Percentiles rank a stretch among this genome's conserved stretches.
phyloP scores from a whole-genome alignment of 2,113 vertebrate genomes.

The Elgaria multicarinata region DNA sequence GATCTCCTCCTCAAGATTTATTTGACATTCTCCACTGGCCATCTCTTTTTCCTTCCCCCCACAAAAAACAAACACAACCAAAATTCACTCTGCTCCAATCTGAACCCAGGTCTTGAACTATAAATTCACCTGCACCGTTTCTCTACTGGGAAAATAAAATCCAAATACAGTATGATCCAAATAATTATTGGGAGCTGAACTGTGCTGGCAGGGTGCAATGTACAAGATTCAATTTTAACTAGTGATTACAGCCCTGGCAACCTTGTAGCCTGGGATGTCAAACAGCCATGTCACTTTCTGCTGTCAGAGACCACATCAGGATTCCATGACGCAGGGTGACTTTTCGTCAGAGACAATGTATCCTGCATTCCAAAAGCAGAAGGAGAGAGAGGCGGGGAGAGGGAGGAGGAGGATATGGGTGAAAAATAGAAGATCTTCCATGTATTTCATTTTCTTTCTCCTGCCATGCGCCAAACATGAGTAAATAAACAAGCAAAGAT shows the following conservation, averaged over 20 bases:
- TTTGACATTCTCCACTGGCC: conserved; percentile 48
- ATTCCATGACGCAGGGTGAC: conserved; percentile 63
- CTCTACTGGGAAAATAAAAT: conserved; percentile 70
- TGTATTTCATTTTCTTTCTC: neutral
- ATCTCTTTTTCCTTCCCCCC: neutral
- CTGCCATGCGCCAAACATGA: conserved; percentile 11
- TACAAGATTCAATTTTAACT: conserved; percentile 79
- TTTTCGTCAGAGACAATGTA: conserved; percentile 65
- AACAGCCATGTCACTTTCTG: conserved; percentile 73
- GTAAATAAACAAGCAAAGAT: conserved; percentile 45
- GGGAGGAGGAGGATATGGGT: neutral
- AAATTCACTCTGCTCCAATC: too few species aligned
- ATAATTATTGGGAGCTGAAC: conserved; percentile 72
- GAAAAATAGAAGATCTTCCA: conserved; percentile 46
- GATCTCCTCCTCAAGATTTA: too few species aligned
- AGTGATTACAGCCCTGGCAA: conserved; percentile 72
- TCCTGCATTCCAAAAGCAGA: conserved; percentile 51
- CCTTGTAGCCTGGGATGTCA: conserved; percentile 76
- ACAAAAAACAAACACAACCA: too few species aligned
- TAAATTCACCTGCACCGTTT: conserved; percentile 62
- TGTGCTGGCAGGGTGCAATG: conserved; percentile 64
- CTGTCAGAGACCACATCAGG: conserved; percentile 64
- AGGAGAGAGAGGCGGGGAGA: conserved; percentile 45
- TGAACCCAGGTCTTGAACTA: conserved; percentile 58
- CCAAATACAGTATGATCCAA: conserved; percentile 66